Evolutionary conservation across 92 coral and sea anemone genomes (phyloP), one percentile per base, ranked within the genome.

Genomic region (Montipora capitata): DNA sequence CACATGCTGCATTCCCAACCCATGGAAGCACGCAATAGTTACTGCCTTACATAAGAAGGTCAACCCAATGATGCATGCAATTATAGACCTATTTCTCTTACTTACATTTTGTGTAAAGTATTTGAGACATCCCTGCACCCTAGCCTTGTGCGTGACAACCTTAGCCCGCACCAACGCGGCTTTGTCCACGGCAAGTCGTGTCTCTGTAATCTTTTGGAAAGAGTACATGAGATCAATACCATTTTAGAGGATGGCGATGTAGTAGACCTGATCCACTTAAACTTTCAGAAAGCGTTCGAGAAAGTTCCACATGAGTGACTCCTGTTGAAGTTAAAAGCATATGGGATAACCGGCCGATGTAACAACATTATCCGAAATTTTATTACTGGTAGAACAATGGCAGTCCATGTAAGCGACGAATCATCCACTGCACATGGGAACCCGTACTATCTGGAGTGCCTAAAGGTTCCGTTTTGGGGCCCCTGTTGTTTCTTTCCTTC

Each of bases 1-100:
- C 15, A 61, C 38, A 61, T 61, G 67, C 67, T 61, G 5, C 51
- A 8, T 45, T 3, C 51, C 51, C 51, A 45, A 45, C 51, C 9
- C 51, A 45, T 45, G 51, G 51, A 62, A 8, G 38, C 27, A 5
- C 67, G 67, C 67, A 62, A 62, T 62, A 62, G 67, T 62, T 18
- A 62, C 67, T 62, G 67, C 67, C 67, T 62, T 62, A 62, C 67
- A 62, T 14, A 62, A 62, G 67, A 62, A 62, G 67, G 67, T 18
- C 67, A n/a, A 14, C 67, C 15, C 27, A 62, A 62, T 7, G 38
- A 62, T 11, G 18, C 67, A n/a, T 15, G 67, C 27, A 62, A 62
- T 62, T 14, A n/a, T 18, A 13, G 20, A 18, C 67, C 67, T 62
- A 14, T 11, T 15, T 62, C 67, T 62, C 20, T 14, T 15, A 61